phyloP scores from a whole-genome alignment of 1,140 invertebrate species.

The Leguminivora glycinivorella region DNA sequence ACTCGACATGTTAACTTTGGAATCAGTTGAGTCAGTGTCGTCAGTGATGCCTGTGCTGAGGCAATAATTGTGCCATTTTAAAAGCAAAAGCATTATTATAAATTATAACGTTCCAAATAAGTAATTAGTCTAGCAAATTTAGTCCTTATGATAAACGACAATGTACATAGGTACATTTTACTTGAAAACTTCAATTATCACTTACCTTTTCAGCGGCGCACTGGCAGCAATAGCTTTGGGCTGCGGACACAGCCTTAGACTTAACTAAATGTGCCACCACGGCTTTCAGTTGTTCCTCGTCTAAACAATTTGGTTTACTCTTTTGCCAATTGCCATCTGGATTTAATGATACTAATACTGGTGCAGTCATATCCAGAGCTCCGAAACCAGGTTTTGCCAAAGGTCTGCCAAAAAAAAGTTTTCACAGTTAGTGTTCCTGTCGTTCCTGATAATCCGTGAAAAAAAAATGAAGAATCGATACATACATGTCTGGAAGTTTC shows the following conservation, averaged over 20 bases:
- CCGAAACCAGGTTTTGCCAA: slow-evolving; percentile 59
- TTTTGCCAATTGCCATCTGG: slow-evolving; percentile 66
- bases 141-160: too few species aligned
- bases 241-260: slow-evolving; percentile 59
- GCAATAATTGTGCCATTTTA: too few species aligned
- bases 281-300: slow-evolving; percentile 54
- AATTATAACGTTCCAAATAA: too few species aligned
- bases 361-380: slow-evolving; percentile 56
- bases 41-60: too few species aligned
- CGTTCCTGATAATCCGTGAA: too few species aligned
- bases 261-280: slow-evolving; percentile 59
- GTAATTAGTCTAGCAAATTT: too few species aligned
- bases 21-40: too few species aligned
- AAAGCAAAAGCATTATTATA: too few species aligned
- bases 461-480: slow-evolving; percentile 3
- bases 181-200: slow-evolving; percentile 42
- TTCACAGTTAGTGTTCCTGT: neutral
- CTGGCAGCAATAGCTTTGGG: slow-evolving; percentile 65
- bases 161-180: too few species aligned
- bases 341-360: slow-evolving; percentile 63
- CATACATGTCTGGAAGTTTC: slow-evolving; percentile 52
- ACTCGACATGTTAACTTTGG: too few species aligned
- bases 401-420: slow-evolving; percentile 45
- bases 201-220: slow-evolving; percentile 48
- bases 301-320: slow-evolving; percentile 46